phyloP scores from a whole-genome alignment of 1,140 invertebrate genomes.

The Hylyphantes graminicola region DNA sequence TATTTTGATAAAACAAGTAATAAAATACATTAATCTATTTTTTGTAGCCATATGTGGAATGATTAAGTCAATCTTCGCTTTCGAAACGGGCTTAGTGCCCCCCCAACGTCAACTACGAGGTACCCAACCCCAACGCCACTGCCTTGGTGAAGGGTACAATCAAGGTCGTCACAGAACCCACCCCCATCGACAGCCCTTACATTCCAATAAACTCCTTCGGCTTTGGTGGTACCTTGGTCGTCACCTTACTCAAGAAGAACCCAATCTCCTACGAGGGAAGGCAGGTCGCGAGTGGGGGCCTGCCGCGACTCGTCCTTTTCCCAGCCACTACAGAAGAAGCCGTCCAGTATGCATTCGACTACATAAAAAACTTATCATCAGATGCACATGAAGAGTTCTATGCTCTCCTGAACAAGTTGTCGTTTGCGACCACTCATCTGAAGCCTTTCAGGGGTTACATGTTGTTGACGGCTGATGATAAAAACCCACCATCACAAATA shows the following conservation, averaged over 20 bases:
- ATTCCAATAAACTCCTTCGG: constrained; percentile 95
- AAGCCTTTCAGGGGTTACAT: constrained; percentile 39
- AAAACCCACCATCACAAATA: background rate
- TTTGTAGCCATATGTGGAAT: constrained; percentile 67
- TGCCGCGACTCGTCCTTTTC: constrained; percentile 67
- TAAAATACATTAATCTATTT: constrained; percentile 69
- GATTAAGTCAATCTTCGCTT: constrained; percentile 70
- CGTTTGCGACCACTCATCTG: background rate
- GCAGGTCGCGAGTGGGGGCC: too few relatives aligned
- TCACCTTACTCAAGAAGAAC: constrained; percentile 82
- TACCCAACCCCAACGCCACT: constrained; percentile 71
- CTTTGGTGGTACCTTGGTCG: constrained; percentile 96
- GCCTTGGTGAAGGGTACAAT: constrained; percentile 79
- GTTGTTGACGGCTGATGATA: background rate
- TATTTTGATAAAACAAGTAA: background rate
- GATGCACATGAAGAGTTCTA: constrained; percentile 52
- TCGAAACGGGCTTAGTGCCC: constrained; percentile 70
- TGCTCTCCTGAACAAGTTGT: constrained; percentile 35
- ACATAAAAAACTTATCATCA: constrained; percentile 65
- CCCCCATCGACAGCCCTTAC: constrained; percentile 83
- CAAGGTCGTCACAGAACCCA: constrained; percentile 71
- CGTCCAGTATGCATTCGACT: constrained; percentile 66
- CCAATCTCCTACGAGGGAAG: background rate
- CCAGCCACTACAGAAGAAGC: constrained; percentile 70
- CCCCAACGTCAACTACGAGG: constrained; percentile 72